Percentiles rank a stretch among this genome's conserved stretches.
Evolutionary conservation across 2,888 invertebrate genomes (phyloP).

Genomic region (Heliconius charithonia): DNA sequence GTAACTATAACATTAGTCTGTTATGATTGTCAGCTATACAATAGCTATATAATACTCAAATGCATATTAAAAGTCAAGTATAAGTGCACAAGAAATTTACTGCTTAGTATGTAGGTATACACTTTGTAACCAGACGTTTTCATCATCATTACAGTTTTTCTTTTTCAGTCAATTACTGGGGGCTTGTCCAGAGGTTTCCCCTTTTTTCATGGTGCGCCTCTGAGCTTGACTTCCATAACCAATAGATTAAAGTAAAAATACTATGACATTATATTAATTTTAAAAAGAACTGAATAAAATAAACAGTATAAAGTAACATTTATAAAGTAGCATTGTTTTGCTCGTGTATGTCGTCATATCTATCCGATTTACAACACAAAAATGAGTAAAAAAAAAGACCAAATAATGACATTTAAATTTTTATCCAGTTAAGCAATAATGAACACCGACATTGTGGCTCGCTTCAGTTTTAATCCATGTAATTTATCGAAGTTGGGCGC

Average conservation of each 20-base stretch:
- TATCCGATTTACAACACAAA: neutral
- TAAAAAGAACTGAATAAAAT: neutral
- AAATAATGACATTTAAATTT: constrained; percentile 2
- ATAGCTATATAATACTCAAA: neutral
- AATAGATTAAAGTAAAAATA: no score
- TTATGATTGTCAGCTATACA: constrained; percentile 4
- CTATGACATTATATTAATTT: neutral
- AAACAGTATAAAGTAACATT: neutral
- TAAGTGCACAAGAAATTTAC: neutral
- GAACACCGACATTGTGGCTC: constrained; percentile 14
- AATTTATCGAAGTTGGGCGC: constrained; percentile 31
- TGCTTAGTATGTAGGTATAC: no score
- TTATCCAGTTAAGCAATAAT: constrained; percentile 19
- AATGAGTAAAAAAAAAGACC: neutral
- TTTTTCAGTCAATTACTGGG: neutral
- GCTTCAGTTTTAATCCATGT: constrained; percentile 39
- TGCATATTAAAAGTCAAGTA: neutral
- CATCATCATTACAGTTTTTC: neutral
- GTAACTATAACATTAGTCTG: neutral
- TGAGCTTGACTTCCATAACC: no score
- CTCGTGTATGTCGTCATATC: neutral
- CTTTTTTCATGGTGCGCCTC: no score
- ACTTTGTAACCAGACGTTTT: neutral
- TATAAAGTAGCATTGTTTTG: neutral
- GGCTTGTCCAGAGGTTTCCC: no score